Evolutionary conservation across 2,797 vertebrate species (phyloP).

Genomic region (Alosa sapidissima): DNA sequence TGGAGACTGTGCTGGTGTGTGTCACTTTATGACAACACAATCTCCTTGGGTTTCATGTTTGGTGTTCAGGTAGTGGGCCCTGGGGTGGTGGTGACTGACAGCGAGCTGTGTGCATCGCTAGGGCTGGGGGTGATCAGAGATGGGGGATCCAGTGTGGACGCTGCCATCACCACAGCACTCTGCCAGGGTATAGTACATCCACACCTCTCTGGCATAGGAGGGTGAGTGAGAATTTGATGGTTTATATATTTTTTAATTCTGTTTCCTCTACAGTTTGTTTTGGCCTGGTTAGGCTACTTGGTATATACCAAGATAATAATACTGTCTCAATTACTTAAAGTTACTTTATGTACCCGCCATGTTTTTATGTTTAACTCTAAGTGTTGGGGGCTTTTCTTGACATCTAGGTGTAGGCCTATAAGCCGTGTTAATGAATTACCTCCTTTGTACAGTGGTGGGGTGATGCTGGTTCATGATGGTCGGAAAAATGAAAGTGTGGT

Average conservation of each 20-base stretch:
- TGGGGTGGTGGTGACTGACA: slow-evolving; percentile 77
- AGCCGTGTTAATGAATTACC: background rate
- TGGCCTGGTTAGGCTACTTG: background rate
- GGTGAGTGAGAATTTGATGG: slow-evolving; percentile 70
- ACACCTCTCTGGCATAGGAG: slow-evolving; percentile 83
- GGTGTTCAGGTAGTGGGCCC: slow-evolving; percentile 73
- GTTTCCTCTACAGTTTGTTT: no score
- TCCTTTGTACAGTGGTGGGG: slow-evolving; percentile 77
- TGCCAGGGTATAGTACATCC: slow-evolving; percentile 83
- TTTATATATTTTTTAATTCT: background rate
- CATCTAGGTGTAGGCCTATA: background rate
- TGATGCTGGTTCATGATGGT: slow-evolving; percentile 87
- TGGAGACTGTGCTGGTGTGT: no score
- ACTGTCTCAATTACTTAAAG: background rate
- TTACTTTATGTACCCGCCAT: background rate
- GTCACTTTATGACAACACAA: background rate
- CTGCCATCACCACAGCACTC: slow-evolving; percentile 77
- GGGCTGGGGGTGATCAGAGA: slow-evolving; percentile 75
- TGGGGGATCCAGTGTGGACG: slow-evolving; percentile 84
- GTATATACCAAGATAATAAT: background rate
- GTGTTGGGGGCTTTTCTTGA: background rate
- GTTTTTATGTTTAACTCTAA: background rate
- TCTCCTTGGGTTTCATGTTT: background rate
- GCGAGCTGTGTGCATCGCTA: slow-evolving; percentile 73
- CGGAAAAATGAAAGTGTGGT: slow-evolving; percentile 77